Evolutionary conservation across 2,888 invertebrate genomes (phyloP), one percentile per base, ranked within the genome.

Genomic region (Heliconius ethilla): DNA sequence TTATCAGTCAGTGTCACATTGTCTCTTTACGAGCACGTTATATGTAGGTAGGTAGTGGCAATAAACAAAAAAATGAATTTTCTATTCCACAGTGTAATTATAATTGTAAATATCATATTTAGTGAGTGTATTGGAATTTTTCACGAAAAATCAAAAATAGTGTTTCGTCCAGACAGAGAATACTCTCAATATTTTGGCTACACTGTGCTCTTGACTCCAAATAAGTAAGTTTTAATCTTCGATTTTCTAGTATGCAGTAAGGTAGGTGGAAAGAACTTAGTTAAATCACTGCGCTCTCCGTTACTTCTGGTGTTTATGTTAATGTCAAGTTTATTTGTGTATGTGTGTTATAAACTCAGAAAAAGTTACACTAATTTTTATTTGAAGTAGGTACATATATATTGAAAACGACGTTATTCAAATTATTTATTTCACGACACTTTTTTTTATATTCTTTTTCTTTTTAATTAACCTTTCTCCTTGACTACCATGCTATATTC

Each of bases 141-240:
- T 82, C 91, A 92, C 70, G 89, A 87, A 65, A 88, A 88, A 13
- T 89, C 89, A 1, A 88, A 86, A 83, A 82, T 89, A 2, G 84
- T 85, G 0, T 92, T 89, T 80, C 76, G 81, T 15, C 88, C 92
- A 25, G 81, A 81, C 0, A 86, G 88, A 51, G 80, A 66, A 18
- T 55, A 33, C 0, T 83, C 89, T 0, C 86, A 86, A 29, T 90
- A 89, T 83, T 93, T 93, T 81, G 92, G 92, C 10, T 93, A 86
- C 75, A 86, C 89, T 4, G 89, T 89, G 0, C 82, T 90, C 59
- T 81, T 92, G 37, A 69, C 78, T 67, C 27, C 78, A 5, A 72
- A 81, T 33, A 72, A 73, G 80, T 80, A 78, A 13, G 73, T 33
- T 40, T 37, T 37, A 37, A 37, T 37, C 10, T 45, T 45, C 7